Evolutionary conservation across 2,888 invertebrate species (phyloP).

Genomic region (Nycteola revayana): DNA sequence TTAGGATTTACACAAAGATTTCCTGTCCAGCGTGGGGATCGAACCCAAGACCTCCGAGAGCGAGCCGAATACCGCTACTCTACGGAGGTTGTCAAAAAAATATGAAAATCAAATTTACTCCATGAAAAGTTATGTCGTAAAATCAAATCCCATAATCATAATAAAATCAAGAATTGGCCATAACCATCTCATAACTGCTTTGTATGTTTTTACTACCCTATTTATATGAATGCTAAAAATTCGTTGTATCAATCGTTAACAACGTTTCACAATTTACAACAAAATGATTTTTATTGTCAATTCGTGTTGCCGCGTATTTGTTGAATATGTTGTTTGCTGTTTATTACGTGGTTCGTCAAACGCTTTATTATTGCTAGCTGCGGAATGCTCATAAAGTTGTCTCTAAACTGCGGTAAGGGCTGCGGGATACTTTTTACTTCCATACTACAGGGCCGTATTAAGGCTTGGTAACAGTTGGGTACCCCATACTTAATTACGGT

Average conservation of each 20-base stretch:
- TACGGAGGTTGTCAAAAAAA: too few species aligned
- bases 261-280: constrained; percentile 17
- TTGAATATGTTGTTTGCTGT: constrained; percentile 14
- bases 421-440: constrained; percentile 12
- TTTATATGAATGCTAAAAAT: constrained; percentile 12
- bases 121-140: too few species aligned
- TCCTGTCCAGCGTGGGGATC: too few species aligned
- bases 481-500: too few species aligned
- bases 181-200: background rate
- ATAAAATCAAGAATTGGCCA: constrained; percentile 5
- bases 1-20: too few species aligned
- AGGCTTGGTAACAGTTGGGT: too few species aligned
- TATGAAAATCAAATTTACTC: too few species aligned
- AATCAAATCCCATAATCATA: constrained; percentile 1
- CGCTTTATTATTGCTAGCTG: constrained; percentile 19
- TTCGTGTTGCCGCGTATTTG: constrained; percentile 10
- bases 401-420: constrained; percentile 8
- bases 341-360: constrained; percentile 10
- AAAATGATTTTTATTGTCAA: constrained; percentile 22
- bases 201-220: background rate
- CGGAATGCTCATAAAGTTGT: constrained; percentile 14
- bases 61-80: too few species aligned
- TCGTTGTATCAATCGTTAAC: constrained; percentile 16
- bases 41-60: too few species aligned
- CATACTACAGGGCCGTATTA: too few species aligned